Evolutionary conservation across 2,888 invertebrate genomes (phyloP).

Genomic region (Lithophane leautieri): DNA sequence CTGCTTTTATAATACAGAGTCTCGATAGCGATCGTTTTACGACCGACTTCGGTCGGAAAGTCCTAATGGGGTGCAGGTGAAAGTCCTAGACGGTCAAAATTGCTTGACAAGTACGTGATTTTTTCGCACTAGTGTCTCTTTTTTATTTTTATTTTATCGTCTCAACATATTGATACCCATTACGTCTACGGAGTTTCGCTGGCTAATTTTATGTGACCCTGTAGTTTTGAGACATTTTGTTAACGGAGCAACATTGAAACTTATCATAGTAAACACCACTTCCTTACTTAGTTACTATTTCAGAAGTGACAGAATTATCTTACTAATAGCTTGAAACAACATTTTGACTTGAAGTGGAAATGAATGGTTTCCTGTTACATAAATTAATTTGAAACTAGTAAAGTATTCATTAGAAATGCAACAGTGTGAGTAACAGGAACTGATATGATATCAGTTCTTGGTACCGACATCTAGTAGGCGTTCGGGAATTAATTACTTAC

Average conservation of each 20-base stretch:
- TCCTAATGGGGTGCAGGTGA: no score
- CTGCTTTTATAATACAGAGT: background rate
- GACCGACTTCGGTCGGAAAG: no score
- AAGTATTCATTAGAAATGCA: conserved; percentile 42
- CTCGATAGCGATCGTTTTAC: no score
- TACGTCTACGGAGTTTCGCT: no score
- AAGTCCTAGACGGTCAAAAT: no score
- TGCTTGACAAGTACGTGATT: no score
- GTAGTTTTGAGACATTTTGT: background rate
- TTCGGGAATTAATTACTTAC: conserved; percentile 21
- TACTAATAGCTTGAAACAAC: background rate
- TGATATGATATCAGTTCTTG: conserved; percentile 59
- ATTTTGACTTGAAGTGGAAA: conserved; percentile 14
- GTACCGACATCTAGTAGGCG: conserved; percentile 27
- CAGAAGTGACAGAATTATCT: conserved; percentile 19
- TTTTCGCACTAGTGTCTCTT: no score
- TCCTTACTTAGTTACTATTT: background rate
- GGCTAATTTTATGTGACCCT: no score
- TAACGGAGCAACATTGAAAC: background rate
- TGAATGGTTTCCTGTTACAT: conserved; percentile 22
- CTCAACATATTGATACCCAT: no score
- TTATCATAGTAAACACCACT: conserved; percentile 3
- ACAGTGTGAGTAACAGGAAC: conserved; percentile 51
- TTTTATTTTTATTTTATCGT: no score
- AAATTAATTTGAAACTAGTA: conserved; percentile 19